Percentiles rank a stretch among this genome's conserved stretches.
Evolutionary conservation across 2,797 vertebrate genomes (phyloP).

Genomic region (Microctenopoma steveboyesi): DNA sequence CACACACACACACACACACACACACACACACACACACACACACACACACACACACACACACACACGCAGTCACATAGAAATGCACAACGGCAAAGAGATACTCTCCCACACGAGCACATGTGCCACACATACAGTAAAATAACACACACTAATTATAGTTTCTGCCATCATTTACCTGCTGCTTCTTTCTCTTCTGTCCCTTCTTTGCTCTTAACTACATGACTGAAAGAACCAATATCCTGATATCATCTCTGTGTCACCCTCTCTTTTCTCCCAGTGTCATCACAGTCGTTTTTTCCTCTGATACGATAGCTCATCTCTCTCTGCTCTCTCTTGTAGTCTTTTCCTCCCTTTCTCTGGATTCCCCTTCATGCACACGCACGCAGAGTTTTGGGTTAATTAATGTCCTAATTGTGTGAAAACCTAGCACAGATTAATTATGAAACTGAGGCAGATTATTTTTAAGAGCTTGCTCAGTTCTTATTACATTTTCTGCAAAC

Average conservation of each 20-base stretch:
- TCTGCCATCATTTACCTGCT: constrained; percentile 10
- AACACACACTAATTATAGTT: constrained; percentile 35
- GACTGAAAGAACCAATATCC: constrained; percentile 9
- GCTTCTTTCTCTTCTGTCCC: constrained; percentile 14
- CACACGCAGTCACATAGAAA: neutral
- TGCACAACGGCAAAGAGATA: constrained; percentile 5
- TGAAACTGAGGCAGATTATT: constrained; percentile 81
- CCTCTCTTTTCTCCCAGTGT: neutral
- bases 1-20: too few relatives aligned
- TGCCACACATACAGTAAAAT: constrained; percentile 5
- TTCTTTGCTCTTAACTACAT: constrained; percentile 5
- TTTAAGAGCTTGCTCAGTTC: constrained; percentile 54
- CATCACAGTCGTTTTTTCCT: neutral
- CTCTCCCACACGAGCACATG: constrained; percentile 9
- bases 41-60: neutral
- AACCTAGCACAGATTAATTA: constrained; percentile 80
- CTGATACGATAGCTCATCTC: neutral
- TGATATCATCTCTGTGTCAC: too few relatives aligned
- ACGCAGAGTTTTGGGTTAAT: constrained; percentile 79
- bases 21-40: neutral
- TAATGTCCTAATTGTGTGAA: constrained; percentile 80
- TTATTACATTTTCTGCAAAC: constrained; percentile 28
- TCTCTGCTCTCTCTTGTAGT: neutral
- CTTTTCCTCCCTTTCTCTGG: constrained; percentile 1
- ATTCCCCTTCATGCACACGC: neutral